Conservation (phyloP, 2,113 vertebrate species). For the Apeltes quadracus region DNA sequence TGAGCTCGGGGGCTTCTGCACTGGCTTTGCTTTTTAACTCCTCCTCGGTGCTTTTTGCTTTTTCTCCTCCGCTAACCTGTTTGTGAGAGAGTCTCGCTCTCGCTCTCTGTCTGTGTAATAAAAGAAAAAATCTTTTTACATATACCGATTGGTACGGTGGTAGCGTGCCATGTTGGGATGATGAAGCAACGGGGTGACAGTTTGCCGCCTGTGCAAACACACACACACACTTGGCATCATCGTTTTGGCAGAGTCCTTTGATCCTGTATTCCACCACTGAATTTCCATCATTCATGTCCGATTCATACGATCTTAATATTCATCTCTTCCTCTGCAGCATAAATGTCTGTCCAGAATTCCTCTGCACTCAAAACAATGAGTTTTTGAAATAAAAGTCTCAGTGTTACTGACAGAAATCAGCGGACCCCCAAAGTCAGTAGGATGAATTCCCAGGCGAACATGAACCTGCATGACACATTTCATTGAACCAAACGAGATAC, state of each 20-base stretch:
- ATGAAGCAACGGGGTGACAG: constrained; percentile 9
- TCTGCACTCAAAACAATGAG: not conserved
- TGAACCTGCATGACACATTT: not conserved
- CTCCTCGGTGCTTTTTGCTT: constrained; percentile 57
- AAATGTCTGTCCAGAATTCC: not conserved
- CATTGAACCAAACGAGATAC: not conserved
- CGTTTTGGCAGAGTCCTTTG: constrained; percentile 53
- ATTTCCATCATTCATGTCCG: constrained; percentile 13
- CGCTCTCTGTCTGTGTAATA: not conserved
- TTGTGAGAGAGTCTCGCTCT: constrained; percentile 35
- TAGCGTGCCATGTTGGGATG: constrained; percentile 23
- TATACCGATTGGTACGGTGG: constrained; percentile 28
- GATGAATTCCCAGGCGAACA: not conserved
- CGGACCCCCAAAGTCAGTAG: not conserved
- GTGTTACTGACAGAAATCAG: not conserved
- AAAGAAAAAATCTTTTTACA: not conserved
- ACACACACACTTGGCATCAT: constrained; percentile 27
- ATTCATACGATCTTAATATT: constrained; percentile 31
- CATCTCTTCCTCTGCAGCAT: not conserved
- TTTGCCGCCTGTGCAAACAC: not conserved
- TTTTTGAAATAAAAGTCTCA: not conserved
- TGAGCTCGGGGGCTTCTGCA: constrained; percentile 21
- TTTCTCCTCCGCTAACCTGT: constrained; percentile 54
- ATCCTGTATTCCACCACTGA: constrained; percentile 52
- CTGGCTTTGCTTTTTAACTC: constrained; percentile 38